A percentile compares a stretch with the other conserved stretches of the same genome.
These are phyloP conservation scores for Scrobipalpa costella DNA, from an alignment of 2,888 invertebrate species.

Conservation along the genomic window DNA sequence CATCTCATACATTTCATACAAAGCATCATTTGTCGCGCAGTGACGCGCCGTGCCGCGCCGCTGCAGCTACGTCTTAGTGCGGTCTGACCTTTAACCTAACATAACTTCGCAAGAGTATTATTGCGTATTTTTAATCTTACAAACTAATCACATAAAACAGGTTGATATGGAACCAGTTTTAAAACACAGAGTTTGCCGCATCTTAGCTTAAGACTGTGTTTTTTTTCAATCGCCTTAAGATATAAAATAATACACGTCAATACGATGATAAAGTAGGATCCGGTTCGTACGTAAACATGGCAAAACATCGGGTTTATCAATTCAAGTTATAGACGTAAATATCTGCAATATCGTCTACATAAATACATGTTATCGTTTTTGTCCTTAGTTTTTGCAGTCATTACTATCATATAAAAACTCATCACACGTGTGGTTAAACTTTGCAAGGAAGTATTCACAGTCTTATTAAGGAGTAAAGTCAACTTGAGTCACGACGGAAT, in stretches of 20 bases:
- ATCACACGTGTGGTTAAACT: not conserved
- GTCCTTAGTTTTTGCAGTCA: not conserved
- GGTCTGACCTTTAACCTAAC: too few species aligned
- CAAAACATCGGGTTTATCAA: conserved; percentile 8
- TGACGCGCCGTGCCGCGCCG: too few species aligned
- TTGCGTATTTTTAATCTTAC: not conserved
- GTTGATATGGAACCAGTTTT: conserved; percentile 2
- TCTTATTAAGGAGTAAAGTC: not conserved
- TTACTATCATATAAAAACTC: too few species aligned
- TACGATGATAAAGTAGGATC: not conserved
- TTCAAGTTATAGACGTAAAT: not conserved
- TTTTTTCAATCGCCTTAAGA: not conserved
- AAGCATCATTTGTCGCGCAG: too few species aligned
- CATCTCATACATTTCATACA: too few species aligned
- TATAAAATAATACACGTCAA: conserved; percentile 4
- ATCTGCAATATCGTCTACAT: not conserved
- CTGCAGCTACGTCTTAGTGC: too few species aligned
- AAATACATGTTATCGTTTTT: not conserved
- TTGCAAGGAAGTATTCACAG: not conserved
- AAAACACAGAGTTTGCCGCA: not conserved
- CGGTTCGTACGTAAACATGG: not conserved
- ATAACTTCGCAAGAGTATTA: not conserved
- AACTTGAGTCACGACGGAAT: not conserved
- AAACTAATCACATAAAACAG: not conserved
- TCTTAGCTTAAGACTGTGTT: not conserved